A percentile compares a stretch with the other conserved stretches of the same genome.
phyloP scores from a whole-genome alignment of 2,797 vertebrate species.

The Syngnathus rostellatus region DNA sequence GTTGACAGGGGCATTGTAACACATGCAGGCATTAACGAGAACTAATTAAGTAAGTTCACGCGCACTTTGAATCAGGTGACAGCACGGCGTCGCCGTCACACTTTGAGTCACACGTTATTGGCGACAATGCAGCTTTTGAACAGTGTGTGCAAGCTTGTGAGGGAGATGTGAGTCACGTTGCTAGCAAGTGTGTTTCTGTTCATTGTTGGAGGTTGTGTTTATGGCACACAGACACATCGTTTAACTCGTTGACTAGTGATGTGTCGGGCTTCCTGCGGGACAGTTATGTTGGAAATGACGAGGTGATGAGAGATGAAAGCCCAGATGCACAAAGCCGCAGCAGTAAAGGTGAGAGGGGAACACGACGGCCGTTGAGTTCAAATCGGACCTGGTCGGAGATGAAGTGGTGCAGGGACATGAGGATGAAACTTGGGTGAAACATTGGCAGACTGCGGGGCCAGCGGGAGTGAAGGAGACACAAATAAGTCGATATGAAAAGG shows the following conservation, averaged over 20 bases:
- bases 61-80: slow-evolving; percentile 9
- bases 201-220: background rate
- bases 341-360: slow-evolving; percentile 11
- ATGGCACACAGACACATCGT: background rate
- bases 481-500: slow-evolving; percentile 15
- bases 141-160: slow-evolving; percentile 4
- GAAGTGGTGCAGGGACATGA: slow-evolving; percentile 24
- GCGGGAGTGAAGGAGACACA: slow-evolving; percentile 10
- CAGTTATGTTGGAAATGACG: background rate
- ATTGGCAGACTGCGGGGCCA: background rate
- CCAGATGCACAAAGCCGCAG: background rate
- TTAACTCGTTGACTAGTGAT: slow-evolving; percentile 24
- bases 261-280: slow-evolving; percentile 6
- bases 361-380: slow-evolving; percentile 32
- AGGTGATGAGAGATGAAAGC: background rate
- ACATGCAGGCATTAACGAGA: slow-evolving; percentile 8
- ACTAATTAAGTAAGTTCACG: slow-evolving; percentile 11
- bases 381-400: slow-evolving; percentile 25
- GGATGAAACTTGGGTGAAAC: slow-evolving; percentile 9
- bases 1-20: background rate
- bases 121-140: slow-evolving; percentile 19
- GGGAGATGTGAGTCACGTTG: slow-evolving; percentile 10
- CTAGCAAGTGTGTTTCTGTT: background rate
- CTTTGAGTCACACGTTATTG: slow-evolving; percentile 7
- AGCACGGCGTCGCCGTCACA: slow-evolving; percentile 8